Conservation (phyloP, 2,113 vertebrate species). For the Pelmatolapia mariae region DNA sequence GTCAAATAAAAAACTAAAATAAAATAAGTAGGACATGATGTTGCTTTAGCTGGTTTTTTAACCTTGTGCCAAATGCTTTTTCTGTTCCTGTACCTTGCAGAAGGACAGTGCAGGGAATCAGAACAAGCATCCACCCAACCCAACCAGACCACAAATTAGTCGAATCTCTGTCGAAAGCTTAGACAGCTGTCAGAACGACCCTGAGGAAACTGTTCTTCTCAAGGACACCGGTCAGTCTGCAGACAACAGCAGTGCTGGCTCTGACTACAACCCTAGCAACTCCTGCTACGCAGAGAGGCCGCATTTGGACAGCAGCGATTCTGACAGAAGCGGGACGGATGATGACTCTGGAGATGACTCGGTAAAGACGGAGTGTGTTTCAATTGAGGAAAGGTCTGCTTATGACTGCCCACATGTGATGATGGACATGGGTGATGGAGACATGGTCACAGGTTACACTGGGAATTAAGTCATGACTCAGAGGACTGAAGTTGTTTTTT, state of each 20-base stretch:
- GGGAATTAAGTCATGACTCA: not conserved
- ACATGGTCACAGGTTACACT: not conserved
- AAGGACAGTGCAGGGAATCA: accelerated
- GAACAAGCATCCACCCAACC: no score
- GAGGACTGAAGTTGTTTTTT: not conserved
- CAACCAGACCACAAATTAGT: not conserved
- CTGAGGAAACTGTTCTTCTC: not conserved
- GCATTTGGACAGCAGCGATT: not conserved
- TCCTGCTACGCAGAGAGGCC: not conserved
- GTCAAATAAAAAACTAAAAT: not conserved
- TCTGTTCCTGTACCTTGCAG: not conserved
- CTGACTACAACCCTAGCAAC: not conserved
- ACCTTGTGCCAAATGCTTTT: not conserved
- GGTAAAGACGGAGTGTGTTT: not conserved
- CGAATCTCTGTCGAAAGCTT: not conserved
- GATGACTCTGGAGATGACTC: not conserved
- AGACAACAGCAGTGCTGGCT: not conserved
- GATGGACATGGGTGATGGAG: slow-evolving; percentile 13
- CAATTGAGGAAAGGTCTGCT: accelerated
- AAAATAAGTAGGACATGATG: not conserved
- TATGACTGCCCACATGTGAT: not conserved
- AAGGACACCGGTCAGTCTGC: not conserved
- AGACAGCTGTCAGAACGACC: not conserved
- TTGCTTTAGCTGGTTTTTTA: not conserved
- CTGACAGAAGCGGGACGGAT: not conserved